Evolutionary conservation across 1,140 invertebrate genomes (phyloP).

Genomic region (Marisa cornuarietis): DNA sequence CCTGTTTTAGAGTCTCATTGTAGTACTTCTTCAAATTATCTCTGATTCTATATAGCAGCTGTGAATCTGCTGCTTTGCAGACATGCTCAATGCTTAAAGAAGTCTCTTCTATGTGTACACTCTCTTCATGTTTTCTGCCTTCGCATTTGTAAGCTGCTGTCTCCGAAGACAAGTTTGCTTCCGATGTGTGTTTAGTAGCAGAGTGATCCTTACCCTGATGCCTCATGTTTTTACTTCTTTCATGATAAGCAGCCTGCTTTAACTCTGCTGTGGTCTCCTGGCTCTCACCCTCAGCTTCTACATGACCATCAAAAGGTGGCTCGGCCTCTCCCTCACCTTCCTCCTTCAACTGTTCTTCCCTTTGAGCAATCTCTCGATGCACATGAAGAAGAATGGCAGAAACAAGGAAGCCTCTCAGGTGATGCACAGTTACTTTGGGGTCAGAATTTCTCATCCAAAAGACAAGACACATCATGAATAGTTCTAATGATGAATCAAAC

Average conservation of each 20-base stretch:
- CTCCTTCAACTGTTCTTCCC: not conserved
- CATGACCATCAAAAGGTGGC: not conserved
- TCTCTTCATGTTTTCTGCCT: not conserved
- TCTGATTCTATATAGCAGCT: conserved; percentile 24
- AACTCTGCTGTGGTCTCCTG: not conserved
- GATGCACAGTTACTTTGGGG: conserved; percentile 41
- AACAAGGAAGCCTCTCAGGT: conserved; percentile 45
- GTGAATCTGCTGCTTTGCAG: not conserved
- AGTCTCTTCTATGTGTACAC: not conserved
- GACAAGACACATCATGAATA: conserved; percentile 73
- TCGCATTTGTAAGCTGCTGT: no score
- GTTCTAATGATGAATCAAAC: conserved; percentile 72
- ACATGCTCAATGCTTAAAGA: conserved; percentile 6
- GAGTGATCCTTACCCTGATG: not conserved
- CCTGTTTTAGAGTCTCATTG: conserved; percentile 33
- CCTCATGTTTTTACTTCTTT: not conserved
- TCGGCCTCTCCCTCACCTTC: conserved; percentile 1
- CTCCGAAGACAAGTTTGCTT: not conserved
- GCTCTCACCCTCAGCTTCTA: not conserved
- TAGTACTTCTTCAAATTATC: conserved; percentile 46
- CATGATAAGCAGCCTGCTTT: not conserved
- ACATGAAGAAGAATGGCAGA: conserved; percentile 46
- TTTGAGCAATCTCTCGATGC: conserved; percentile 24
- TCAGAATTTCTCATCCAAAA: conserved; percentile 73
- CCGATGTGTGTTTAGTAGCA: no score